A percentile compares a stretch with the other conserved stretches of the same genome.
Evolutionary conservation across 2,888 invertebrate genomes (phyloP).

Genomic region (Alentia gelatinosa): DNA sequence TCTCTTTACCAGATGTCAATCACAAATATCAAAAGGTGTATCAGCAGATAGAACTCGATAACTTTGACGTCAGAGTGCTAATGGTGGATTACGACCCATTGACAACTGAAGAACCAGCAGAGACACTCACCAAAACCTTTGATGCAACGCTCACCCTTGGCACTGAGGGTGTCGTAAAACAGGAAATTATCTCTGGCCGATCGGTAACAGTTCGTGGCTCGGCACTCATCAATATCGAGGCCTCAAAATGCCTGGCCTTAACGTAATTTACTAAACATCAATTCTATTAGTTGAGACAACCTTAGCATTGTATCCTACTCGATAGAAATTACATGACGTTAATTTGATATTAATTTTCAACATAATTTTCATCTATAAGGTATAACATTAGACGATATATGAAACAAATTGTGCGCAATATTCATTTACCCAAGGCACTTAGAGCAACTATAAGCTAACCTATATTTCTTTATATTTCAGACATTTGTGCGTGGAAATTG

Average conservation of each 20-base stretch:
- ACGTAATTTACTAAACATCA: constrained; percentile 14
- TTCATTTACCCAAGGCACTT: background rate
- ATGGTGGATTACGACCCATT: background rate
- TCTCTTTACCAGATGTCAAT: background rate
- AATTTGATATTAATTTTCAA: too few relatives aligned
- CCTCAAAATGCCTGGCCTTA: background rate
- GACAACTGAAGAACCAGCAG: background rate
- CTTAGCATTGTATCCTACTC: too few relatives aligned
- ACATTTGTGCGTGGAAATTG: background rate
- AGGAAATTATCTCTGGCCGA: background rate
- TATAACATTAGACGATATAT: too few relatives aligned
- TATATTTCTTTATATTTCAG: background rate
- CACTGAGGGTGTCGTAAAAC: background rate
- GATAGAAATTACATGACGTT: too few relatives aligned
- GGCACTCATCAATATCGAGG: background rate
- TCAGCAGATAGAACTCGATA: background rate
- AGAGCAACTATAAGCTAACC: background rate
- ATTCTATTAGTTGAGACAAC: too few relatives aligned
- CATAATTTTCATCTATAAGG: too few relatives aligned
- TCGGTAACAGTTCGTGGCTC: background rate
- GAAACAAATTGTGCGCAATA: background rate
- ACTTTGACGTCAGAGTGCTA: constrained; percentile 15
- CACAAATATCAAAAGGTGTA: background rate
- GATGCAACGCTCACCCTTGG: background rate
- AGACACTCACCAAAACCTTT: background rate